A percentile compares a stretch with the other conserved stretches of the same genome.
These are phyloP conservation scores for Cheiracanthium punctorium DNA, from an alignment of 2,888 invertebrate species.

Conservation along the genomic window DNA sequence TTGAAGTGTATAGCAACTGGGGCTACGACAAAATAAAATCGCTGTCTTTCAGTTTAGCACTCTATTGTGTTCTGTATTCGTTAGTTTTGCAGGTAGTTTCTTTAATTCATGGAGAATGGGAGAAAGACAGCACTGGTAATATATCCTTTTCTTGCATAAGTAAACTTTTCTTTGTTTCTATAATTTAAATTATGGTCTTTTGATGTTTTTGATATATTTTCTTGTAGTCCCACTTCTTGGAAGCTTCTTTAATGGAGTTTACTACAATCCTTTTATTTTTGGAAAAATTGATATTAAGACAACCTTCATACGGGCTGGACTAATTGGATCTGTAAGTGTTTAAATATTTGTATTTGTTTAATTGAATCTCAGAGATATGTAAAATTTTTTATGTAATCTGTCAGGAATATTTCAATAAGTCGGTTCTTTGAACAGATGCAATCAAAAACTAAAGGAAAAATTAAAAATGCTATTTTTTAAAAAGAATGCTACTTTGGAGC, in stretches of 20 bases:
- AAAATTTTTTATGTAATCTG: too few relatives aligned
- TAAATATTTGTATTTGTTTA: neutral
- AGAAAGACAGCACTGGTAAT: neutral
- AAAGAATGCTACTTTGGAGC: too few relatives aligned
- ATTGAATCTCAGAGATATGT: too few relatives aligned
- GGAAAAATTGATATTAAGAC: slow-evolving; percentile 53
- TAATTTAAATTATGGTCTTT: neutral
- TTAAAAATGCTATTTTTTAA: too few relatives aligned
- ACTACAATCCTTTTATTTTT: slow-evolving; percentile 45
- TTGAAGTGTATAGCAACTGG: slow-evolving; percentile 50
- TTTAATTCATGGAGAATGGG: slow-evolving; percentile 19
- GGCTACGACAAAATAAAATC: slow-evolving; percentile 43
- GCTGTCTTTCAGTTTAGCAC: slow-evolving; percentile 21
- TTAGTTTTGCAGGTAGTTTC: slow-evolving; percentile 27
- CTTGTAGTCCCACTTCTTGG: slow-evolving; percentile 41
- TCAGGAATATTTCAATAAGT: too few relatives aligned
- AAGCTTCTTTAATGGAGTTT: slow-evolving; percentile 47
- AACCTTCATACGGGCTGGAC: slow-evolving; percentile 46
- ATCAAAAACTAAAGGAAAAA: too few relatives aligned
- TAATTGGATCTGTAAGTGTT: slow-evolving; percentile 60
- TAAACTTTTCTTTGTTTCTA: too few relatives aligned
- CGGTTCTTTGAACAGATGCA: too few relatives aligned
- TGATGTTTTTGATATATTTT: neutral
- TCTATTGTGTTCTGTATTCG: slow-evolving; percentile 27
- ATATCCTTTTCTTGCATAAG: neutral